Percentiles rank a stretch among this genome's conserved stretches.
Evolutionary conservation across 2,113 vertebrate genomes (phyloP).

Genomic region (Thunnus thynnus): DNA sequence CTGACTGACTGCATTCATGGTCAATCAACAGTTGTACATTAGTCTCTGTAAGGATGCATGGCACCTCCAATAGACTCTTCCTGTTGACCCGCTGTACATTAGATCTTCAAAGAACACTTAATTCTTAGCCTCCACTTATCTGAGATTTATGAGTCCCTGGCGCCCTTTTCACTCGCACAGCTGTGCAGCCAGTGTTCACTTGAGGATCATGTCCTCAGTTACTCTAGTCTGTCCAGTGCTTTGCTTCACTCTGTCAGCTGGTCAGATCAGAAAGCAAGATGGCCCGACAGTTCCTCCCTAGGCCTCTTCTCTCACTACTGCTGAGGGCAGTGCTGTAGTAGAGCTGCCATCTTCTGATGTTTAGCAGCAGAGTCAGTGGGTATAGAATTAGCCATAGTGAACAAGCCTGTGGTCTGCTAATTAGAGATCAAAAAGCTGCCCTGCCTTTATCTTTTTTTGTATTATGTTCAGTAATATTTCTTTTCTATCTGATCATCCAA

Average conservation of each 20-base stretch:
- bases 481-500: conserved; percentile 7
- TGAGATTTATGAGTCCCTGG: conserved; percentile 3
- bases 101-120: conserved; percentile 7
- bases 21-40: not conserved
- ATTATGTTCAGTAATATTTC: not conserved
- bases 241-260: not conserved
- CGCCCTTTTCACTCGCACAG: conserved; percentile 8
- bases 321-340: conserved; percentile 1
- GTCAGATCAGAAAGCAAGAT: conserved; percentile 4
- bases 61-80: not conserved
- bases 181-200: not conserved
- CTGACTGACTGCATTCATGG: not conserved
- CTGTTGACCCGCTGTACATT: not conserved
- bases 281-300: not conserved
- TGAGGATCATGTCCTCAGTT: conserved; percentile 2
- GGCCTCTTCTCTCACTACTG: conserved; percentile 16
- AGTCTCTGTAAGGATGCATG: not conserved
- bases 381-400: conserved; percentile 28
- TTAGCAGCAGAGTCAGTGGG: conserved; percentile 19
- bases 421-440: conserved; percentile 30
- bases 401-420: conserved; percentile 28
- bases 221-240: conserved; percentile 4
- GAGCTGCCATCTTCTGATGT: conserved; percentile 30
- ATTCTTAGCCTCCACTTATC: conserved; percentile 16
- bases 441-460: not conserved